A percentile compares a stretch with the other conserved stretches of the same genome.
Evolutionary conservation across 1,140 invertebrate genomes (phyloP).

Genomic region (Acyrthosiphon pisum): DNA sequence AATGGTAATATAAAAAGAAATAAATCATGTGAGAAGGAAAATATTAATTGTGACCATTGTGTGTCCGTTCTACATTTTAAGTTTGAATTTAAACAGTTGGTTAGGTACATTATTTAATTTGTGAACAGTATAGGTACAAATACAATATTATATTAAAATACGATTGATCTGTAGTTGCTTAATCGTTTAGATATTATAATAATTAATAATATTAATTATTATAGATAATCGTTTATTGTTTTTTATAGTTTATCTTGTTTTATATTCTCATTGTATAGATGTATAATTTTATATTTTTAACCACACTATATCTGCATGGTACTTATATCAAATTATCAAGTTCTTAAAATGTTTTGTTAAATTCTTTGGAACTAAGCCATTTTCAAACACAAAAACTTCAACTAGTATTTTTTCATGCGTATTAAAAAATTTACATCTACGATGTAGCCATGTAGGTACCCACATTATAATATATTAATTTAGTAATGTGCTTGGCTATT

Average conservation of each 20-base stretch:
- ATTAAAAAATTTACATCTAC: neutral
- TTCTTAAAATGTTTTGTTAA: constrained; percentile 3
- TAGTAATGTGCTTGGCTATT: neutral
- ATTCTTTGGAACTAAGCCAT: constrained; percentile 14
- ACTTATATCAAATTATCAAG: constrained; percentile 8
- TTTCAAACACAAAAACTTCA: constrained; percentile 17
- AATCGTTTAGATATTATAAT: neutral
- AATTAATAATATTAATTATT: neutral
- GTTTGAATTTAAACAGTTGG: neutral
- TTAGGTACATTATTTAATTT: neutral
- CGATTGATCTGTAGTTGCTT: neutral
- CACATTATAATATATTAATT: neutral
- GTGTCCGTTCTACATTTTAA: neutral
- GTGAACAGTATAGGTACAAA: neutral
- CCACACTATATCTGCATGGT: neutral
- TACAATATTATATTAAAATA: neutral
- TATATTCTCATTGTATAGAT: neutral
- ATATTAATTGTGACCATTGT: neutral
- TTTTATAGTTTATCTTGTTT: neutral
- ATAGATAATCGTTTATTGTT: neutral
- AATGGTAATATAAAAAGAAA: neutral
- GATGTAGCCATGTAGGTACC: neutral
- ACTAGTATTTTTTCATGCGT: neutral
- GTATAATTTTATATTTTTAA: neutral
- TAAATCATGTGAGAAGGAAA: neutral